A percentile compares a stretch with the other conserved stretches of the same genome.
These are phyloP conservation scores for Ricordea florida DNA, from an alignment of 92 coral and sea anemone genomes.

Conservation along the genomic window DNA sequence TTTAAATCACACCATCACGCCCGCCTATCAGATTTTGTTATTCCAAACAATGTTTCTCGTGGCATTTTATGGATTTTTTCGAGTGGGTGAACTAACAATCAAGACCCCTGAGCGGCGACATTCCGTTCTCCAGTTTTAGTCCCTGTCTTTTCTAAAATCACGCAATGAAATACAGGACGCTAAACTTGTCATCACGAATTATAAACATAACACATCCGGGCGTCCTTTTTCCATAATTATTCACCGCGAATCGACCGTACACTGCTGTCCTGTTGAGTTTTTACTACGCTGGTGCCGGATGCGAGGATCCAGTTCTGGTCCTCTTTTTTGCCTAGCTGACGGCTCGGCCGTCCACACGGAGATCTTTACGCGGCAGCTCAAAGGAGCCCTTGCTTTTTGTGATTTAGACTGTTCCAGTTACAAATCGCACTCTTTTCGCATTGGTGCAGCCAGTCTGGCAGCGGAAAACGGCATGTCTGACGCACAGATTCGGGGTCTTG, in stretches of 20 bases:
- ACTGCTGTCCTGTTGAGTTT: not conserved
- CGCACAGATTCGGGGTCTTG: constrained; percentile 23
- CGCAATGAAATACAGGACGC: constrained; percentile 1
- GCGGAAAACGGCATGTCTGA: constrained; percentile 21
- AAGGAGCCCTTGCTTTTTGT: constrained; percentile 19
- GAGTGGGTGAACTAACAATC: constrained; percentile 11
- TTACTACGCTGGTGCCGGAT: constrained; percentile 1
- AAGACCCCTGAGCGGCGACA: constrained; percentile 3
- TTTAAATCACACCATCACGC: constrained; percentile 5
- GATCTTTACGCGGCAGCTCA: constrained; percentile 12
- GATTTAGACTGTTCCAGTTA: constrained; percentile 12
- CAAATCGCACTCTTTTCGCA: constrained; percentile 17
- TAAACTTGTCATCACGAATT: too few relatives aligned
- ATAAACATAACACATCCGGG: constrained; percentile 5
- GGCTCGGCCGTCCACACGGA: constrained; percentile 1
- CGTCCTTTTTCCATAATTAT: constrained; percentile 6
- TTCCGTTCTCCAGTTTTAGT: not conserved
- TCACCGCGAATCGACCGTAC: constrained; percentile 1
- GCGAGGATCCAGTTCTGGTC: constrained; percentile 19
- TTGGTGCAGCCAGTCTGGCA: constrained; percentile 12
- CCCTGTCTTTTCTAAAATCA: constrained; percentile 2
- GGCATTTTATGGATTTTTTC: not conserved
- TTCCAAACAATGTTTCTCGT: constrained; percentile 4
- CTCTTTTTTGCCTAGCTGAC: not conserved
- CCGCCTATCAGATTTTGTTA: not conserved